phyloP scores from a whole-genome alignment of 2,113 vertebrate genomes.

The Hydrochoerus hydrochaeris region DNA sequence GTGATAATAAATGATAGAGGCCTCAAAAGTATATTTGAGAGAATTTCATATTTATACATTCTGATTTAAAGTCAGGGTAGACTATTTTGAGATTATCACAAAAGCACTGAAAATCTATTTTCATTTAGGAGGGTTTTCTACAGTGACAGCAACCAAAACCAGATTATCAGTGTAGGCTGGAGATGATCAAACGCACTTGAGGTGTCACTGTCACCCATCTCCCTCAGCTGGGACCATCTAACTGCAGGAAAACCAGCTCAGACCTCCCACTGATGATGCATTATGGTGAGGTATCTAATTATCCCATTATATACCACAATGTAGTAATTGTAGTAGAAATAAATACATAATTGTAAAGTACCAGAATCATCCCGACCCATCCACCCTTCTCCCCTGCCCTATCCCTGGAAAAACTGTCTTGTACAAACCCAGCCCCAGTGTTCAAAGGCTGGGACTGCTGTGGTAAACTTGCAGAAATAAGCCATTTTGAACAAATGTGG shows the following conservation, averaged over 20 bases:
- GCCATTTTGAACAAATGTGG: not conserved
- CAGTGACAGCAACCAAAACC: not conserved
- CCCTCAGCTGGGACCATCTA: not conserved
- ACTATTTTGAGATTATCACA: not conserved
- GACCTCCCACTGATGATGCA: not conserved
- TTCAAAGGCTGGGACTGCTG: not conserved
- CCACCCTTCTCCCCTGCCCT: not conserved
- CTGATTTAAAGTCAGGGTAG: not conserved
- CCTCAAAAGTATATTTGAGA: not conserved
- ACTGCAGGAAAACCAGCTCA: not conserved
- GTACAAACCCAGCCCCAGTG: not conserved
- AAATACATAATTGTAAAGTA: not conserved
- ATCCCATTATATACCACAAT: not conserved
- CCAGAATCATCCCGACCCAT: not conserved
- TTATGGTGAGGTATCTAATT: not conserved
- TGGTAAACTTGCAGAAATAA: not conserved
- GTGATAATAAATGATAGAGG: not conserved
- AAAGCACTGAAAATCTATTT: not conserved
- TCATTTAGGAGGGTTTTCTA: not conserved
- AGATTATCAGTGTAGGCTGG: not conserved
- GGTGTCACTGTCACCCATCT: not conserved
- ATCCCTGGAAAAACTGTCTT: not conserved
- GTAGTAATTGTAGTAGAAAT: not conserved
- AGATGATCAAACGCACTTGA: not conserved
- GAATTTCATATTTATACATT: not conserved